A percentile compares a stretch with the other conserved stretches of the same genome.
phyloP scores from a whole-genome alignment of 2,113 vertebrate genomes.

The Eulemur macaco region DNA sequence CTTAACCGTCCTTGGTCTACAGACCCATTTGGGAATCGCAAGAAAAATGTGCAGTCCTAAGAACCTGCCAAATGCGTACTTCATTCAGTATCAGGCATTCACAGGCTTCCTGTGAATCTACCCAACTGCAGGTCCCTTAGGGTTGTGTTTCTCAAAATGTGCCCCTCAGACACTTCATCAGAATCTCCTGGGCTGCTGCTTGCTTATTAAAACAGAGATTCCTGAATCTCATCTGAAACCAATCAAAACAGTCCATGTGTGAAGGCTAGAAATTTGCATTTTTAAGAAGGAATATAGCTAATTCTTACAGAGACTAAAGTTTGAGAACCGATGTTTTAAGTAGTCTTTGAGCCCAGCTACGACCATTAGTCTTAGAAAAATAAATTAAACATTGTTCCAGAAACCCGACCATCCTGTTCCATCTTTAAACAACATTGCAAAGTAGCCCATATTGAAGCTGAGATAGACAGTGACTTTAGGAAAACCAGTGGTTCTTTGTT shows the following conservation, averaged over 20 bases:
- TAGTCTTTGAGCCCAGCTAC: not conserved
- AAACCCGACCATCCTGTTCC: not conserved
- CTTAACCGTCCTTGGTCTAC: not conserved
- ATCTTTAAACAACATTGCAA: not conserved
- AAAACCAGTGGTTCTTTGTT: not conserved
- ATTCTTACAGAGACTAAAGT: not conserved
- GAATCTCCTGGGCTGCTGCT: not conserved
- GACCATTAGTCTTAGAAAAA: not conserved
- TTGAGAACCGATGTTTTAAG: not conserved
- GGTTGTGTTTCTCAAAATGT: not conserved
- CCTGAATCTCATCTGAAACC: not conserved
- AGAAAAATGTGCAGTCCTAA: not conserved
- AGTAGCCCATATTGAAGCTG: not conserved
- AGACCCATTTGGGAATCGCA: not conserved
- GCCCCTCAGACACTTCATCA: not conserved
- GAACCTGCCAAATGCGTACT: not conserved
- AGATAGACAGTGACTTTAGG: not conserved
- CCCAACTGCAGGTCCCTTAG: not conserved
- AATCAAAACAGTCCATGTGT: not conserved
- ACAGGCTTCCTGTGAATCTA: not conserved
- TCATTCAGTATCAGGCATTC: not conserved
- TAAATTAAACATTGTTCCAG: not conserved
- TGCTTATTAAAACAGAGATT: constrained; percentile 5
- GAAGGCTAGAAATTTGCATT: not conserved
- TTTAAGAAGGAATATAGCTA: not conserved